Evolutionary conservation across 2,888 invertebrate species (phyloP), one percentile per base, ranked within the genome.

Genomic region (Julus scandinavius): DNA sequence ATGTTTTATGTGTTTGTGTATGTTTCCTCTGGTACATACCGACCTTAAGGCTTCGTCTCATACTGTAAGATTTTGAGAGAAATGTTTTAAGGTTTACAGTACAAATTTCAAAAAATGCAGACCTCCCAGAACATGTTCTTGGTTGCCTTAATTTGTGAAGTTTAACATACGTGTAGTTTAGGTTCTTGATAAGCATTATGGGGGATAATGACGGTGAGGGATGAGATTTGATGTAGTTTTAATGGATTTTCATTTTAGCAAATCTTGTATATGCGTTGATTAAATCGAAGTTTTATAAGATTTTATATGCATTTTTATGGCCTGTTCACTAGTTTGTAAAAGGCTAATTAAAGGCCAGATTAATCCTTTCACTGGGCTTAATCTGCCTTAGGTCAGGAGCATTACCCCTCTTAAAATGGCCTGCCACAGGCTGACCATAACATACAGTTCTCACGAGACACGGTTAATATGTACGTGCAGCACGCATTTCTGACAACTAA

Each of bases 341-440:
- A 29, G 38, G 80, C 80, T 80, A 80, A 80, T 80, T 38, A 3
- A 2, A 15, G 38, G 38, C 4, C 38, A 15, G 6, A 3, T 80
- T 80, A 80, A 38, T 80, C 11, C 38, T 15, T 29, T 40, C 63
- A 29, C 13, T 15, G 80, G 80, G 15, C 80, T 80, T 38, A 40
- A 38, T 80, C 15, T 80, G 80, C 80, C 80, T 13, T 29, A 38
- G 38, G 80, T 40, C 38, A 80, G 9, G 80, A 80, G 80, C 80
- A 38, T 38, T 38, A 38, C 15, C 38, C 15, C 11, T 80, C 38
- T 38, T 15, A 4, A 38, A 29, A 80, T 38, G 29, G 5, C 80
- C 38, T 45, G 80, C 80, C 80, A 80, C 13, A 15, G 80, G 80
- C 38, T 80, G 80, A 80, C 80, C 80, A 80, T 80, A 15, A 15